A percentile compares a stretch with the other conserved stretches of the same genome.
phyloP scores from a whole-genome alignment of 2,113 vertebrate species.

The Candoia aspera region DNA sequence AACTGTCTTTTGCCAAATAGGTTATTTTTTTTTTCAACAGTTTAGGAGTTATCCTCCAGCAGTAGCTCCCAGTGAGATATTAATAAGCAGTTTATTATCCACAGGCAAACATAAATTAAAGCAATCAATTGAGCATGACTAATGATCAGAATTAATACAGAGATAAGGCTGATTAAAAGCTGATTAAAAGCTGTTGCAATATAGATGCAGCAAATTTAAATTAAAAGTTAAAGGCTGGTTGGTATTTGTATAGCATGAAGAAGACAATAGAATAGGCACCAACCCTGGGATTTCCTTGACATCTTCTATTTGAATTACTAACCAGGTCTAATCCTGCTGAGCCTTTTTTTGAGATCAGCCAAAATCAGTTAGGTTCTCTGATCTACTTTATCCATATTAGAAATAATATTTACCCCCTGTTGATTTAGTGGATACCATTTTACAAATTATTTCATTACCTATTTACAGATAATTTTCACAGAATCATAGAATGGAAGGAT shows the following conservation, averaged over 20 bases:
- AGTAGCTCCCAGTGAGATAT: not conserved
- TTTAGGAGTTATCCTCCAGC: not conserved
- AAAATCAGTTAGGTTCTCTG: not conserved
- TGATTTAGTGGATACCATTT: not conserved
- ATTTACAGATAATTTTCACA: not conserved
- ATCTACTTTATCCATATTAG: not conserved
- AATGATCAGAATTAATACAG: not conserved
- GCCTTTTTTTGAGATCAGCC: not conserved
- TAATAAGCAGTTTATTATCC: not conserved
- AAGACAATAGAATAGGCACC: not conserved
- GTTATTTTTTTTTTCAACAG: not conserved
- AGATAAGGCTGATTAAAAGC: not conserved
- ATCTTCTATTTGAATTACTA: not conserved
- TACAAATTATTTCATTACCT: not conserved
- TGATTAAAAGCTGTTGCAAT: not conserved
- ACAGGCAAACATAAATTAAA: not conserved
- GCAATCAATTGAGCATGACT: not conserved
- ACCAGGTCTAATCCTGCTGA: not conserved
- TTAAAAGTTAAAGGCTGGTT: not conserved
- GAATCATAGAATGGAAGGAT: not conserved
- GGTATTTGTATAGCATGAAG: not conserved
- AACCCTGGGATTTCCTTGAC: not conserved
- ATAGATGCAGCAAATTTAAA: not conserved
- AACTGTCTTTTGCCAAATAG: not conserved
- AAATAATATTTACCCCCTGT: not conserved